phyloP scores from a whole-genome alignment of 2,113 vertebrate genomes.

The Cyrtonyx montezumae region DNA sequence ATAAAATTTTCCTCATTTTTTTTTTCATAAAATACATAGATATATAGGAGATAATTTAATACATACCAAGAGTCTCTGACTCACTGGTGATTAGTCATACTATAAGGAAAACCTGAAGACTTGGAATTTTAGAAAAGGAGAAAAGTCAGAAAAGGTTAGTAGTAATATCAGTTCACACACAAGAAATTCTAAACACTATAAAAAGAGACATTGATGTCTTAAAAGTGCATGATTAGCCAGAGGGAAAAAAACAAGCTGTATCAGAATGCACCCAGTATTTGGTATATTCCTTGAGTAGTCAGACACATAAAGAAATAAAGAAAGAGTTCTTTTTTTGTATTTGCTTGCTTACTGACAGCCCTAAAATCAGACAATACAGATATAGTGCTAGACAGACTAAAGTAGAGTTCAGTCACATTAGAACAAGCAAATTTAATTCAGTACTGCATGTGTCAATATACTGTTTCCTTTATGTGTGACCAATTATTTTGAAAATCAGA shows the following conservation, averaged over 20 bases:
- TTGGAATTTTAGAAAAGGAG: neutral
- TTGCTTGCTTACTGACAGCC: neutral
- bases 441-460: neutral
- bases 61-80: neutral
- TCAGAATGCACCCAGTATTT: neutral
- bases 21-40: neutral
- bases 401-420: neutral
- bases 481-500: neutral
- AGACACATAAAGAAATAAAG: neutral
- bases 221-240: conserved; percentile 23
- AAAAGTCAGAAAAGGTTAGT: neutral
- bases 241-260: neutral
- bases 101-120: neutral
- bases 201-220: neutral
- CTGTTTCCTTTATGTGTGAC: neutral
- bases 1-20: neutral
- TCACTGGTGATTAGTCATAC: neutral
- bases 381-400: neutral
- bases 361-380: neutral
- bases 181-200: neutral
- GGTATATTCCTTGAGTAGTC: neutral
- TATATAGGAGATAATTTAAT: neutral
- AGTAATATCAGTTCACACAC: neutral
- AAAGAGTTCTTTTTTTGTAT: neutral
- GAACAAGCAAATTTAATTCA: neutral